Conservation (phyloP, 2,113 vertebrate species). For the Sapajus apella region DNA sequence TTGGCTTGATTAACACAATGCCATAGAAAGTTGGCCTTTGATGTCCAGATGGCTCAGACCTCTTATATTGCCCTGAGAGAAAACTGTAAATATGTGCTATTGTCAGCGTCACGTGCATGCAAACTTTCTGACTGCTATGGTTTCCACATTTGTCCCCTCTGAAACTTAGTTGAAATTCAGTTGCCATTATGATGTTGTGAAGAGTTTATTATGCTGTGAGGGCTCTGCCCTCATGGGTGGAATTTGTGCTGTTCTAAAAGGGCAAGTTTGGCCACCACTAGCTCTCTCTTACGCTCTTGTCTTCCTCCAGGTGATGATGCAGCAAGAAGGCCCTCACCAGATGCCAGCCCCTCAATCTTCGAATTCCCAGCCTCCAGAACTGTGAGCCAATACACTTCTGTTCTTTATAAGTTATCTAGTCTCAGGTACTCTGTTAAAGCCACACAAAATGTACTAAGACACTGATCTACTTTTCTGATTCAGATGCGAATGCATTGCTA, state of each 20-base stretch:
- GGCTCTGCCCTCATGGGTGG: not conserved
- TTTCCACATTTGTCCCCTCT: not conserved
- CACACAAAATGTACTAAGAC: not conserved
- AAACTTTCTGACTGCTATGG: not conserved
- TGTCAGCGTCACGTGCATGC: not conserved
- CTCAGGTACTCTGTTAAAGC: not conserved
- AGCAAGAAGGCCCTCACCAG: not conserved
- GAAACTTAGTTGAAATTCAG: not conserved
- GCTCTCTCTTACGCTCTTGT: not conserved
- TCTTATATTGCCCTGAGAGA: not conserved
- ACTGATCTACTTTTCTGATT: not conserved
- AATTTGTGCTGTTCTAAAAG: not conserved
- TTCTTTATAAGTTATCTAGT: not conserved
- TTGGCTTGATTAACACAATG: fast-evolving
- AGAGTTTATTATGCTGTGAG: not conserved
- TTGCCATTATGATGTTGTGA: not conserved
- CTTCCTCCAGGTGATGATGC: not conserved
- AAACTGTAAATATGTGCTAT: too few species aligned
- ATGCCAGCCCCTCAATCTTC: not conserved
- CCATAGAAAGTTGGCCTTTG: too few species aligned
- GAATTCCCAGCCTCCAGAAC: not conserved
- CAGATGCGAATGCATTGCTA: fast-evolving
- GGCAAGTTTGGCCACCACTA: not conserved
- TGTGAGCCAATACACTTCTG: not conserved
- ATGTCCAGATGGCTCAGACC: too few species aligned